Evolutionary conservation across 1,140 invertebrate species (phyloP).

Genomic region (Tribolium madens): DNA sequence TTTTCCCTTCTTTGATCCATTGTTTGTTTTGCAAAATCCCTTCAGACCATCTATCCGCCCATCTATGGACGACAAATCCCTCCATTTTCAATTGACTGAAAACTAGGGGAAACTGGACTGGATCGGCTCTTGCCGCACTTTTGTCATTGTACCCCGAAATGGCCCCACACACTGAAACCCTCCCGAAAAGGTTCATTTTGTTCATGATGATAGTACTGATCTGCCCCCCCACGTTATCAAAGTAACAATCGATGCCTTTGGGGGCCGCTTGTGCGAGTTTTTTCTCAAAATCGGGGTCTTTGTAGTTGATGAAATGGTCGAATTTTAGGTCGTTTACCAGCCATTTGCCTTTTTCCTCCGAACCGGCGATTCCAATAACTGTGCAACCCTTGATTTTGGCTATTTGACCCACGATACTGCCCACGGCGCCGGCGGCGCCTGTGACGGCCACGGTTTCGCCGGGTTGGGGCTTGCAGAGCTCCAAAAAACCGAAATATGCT

Average conservation of each 20-base stretch:
- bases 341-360: slow-evolving; percentile 78
- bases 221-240: slow-evolving; percentile 81
- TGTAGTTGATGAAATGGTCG: slow-evolving; percentile 79
- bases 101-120: slow-evolving; percentile 60
- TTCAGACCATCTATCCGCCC: slow-evolving; percentile 71
- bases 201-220: slow-evolving; percentile 72
- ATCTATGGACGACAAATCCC: slow-evolving; percentile 74
- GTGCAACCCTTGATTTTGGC: slow-evolving; percentile 76
- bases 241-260: slow-evolving; percentile 78
- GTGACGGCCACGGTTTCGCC: slow-evolving; percentile 79
- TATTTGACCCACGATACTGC: slow-evolving; percentile 78
- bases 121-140: slow-evolving; percentile 66
- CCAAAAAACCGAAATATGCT: slow-evolving; percentile 76
- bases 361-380: slow-evolving; percentile 80
- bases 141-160: slow-evolving; percentile 72
- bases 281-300: slow-evolving; percentile 68
- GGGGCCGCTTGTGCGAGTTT: slow-evolving; percentile 74
- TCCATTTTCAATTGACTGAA: slow-evolving; percentile 72
- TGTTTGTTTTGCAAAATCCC: slow-evolving; percentile 71
- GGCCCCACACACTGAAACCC: slow-evolving; percentile 75
- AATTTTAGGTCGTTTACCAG: slow-evolving; percentile 74
- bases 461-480: slow-evolving; percentile 73
- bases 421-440: slow-evolving; percentile 77
- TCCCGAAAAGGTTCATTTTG: slow-evolving; percentile 73
- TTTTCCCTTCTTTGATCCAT: slow-evolving; percentile 75